These are phyloP conservation scores for Helicorthomorpha holstii DNA, from an alignment of 1,140 invertebrate species.

Conservation along the genomic window DNA sequence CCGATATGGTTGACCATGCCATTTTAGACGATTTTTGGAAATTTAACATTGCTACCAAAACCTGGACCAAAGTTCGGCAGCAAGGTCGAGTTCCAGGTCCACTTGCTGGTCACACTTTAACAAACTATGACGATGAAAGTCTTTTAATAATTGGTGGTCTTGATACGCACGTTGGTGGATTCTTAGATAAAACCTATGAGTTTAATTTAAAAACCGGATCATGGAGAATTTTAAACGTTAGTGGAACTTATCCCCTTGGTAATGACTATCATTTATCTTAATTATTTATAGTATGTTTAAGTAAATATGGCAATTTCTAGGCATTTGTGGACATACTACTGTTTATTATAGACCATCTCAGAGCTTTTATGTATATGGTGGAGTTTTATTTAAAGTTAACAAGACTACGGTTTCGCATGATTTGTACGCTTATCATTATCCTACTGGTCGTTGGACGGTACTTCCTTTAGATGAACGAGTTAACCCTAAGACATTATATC, in stretches of 20 bases:
- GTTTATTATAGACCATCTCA: conserved; percentile 64
- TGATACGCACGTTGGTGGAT: conserved; percentile 53
- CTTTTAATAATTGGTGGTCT: conserved; percentile 78
- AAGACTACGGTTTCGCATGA: conserved; percentile 50
- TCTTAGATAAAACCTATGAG: conserved; percentile 59
- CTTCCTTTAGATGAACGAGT: conserved; percentile 32
- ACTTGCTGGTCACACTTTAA: conserved; percentile 74
- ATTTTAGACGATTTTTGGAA: conserved; percentile 80
- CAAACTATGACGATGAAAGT: conserved; percentile 51
- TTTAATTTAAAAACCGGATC: conserved; percentile 53
- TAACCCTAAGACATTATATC: not conserved
- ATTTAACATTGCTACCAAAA: conserved; percentile 68
- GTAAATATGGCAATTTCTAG: conserved; percentile 17
- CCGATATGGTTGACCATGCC: conserved; percentile 24
- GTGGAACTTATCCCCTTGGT: conserved; percentile 53
- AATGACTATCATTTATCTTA: conserved; percentile 7
- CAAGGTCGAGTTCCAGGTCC: conserved; percentile 34
- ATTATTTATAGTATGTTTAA: not conserved
- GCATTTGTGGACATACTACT: conserved; percentile 76
- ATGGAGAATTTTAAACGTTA: conserved; percentile 46
- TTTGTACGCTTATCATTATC: conserved; percentile 58
- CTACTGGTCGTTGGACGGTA: conserved; percentile 53
- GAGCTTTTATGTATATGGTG: conserved; percentile 80
- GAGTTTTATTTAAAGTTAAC: conserved; percentile 55
- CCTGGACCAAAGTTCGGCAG: conserved; percentile 52